Evolutionary conservation across 2,113 vertebrate species (phyloP), one percentile per base, ranked within the genome.

Genomic region (Mesitornis unicolor): DNA sequence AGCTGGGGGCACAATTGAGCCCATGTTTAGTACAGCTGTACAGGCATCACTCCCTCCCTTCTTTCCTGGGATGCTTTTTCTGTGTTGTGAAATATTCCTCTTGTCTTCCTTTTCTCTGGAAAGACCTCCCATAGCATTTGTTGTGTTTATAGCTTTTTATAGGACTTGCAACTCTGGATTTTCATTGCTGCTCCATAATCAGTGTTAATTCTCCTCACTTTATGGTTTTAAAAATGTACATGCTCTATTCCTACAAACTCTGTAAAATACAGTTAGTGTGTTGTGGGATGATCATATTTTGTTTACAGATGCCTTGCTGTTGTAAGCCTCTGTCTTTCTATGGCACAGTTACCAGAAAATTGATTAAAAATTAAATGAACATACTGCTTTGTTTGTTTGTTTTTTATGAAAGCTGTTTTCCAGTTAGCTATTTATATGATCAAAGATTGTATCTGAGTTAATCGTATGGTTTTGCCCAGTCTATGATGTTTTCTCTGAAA

Each of bases 381-480:
- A 38, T 77, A 84, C 29, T 80, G 59, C 84, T 83, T 84, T 83
- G 73, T 87, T 84, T 83, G 73, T 87, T 96, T 93, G 84, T 89
- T 95, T 94, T 94, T 86, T 94, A 85, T 59, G 65, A 88, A 95
- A 93, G 40, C 93, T 89, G n/a, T 60, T 93, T 80, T 85, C 69
- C 73, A 92, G 7, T 92, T 89, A 93, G 84, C 64, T 68, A 35
- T 75, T 75, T 92, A 87, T 80, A 93, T 96, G 78, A 91, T 85
- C 84, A 78, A 68, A 91, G 84, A 74, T 73, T 79, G 69, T 67
- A 45, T 67, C 71, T 33, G 59, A 61, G 50, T 87, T 95, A 83
- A 87, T 64, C 47, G 45, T 76, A 7, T 35, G 79, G 10, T 16
- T 96, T 94, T 94, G 75, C 42, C 76, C 64, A 40, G 64, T 71